Percentiles rank a stretch among this genome's conserved stretches.
These are phyloP conservation scores for Pygoscelis antarcticus DNA, from an alignment of 2,113 vertebrate genomes.

Conservation along the genomic window DNA sequence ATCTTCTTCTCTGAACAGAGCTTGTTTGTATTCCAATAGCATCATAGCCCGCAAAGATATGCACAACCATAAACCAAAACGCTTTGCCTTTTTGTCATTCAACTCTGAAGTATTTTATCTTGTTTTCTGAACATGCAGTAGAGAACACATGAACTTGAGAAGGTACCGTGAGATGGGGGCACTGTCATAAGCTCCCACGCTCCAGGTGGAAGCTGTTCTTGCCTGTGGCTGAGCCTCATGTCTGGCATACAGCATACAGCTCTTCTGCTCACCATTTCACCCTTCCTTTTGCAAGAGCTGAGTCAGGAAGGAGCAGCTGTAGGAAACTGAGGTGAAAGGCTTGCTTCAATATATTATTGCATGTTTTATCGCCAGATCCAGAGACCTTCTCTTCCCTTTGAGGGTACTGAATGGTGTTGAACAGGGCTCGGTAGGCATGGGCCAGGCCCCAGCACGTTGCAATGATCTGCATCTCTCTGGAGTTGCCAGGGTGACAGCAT, in stretches of 20 bases:
- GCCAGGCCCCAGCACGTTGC: too few relatives aligned
- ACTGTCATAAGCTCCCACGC: neutral
- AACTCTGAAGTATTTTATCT: neutral
- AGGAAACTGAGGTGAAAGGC: neutral
- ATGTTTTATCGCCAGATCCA: too few relatives aligned
- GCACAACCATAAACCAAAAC: neutral
- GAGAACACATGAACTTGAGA: neutral
- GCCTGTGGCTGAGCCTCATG: neutral
- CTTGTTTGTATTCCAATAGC: neutral
- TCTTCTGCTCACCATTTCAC: neutral
- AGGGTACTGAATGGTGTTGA: too few relatives aligned
- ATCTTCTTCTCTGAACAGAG: neutral
- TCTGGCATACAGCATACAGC: neutral
- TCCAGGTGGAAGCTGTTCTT: neutral
- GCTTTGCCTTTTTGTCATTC: neutral
- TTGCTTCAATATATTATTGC: neutral
- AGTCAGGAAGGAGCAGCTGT: neutral
- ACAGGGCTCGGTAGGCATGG: too few relatives aligned
- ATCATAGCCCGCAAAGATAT: neutral
- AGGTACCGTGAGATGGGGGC: neutral
- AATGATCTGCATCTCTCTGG: too few relatives aligned
- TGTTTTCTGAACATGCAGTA: neutral
- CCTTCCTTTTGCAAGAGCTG: neutral
- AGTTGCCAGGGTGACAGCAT: too few relatives aligned
- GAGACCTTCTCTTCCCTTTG: too few relatives aligned